Conservation (phyloP, 2,797 vertebrate genomes). For the Limosa lapponica region DNA sequence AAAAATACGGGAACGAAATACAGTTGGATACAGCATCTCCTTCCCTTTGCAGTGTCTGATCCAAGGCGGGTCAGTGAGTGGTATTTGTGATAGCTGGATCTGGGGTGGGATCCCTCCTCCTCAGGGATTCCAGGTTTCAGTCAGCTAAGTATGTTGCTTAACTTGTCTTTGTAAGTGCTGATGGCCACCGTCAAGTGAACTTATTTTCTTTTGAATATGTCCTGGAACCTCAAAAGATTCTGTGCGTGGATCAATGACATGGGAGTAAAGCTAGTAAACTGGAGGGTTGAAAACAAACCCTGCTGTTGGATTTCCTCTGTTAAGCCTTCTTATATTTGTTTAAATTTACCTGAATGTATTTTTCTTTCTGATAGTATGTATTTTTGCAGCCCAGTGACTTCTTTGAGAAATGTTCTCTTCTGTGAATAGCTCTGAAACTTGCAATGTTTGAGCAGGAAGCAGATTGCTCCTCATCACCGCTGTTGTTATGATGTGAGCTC, state of each 20-base stretch:
- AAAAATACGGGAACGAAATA: background rate
- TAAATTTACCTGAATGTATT: background rate
- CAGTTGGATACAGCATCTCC: too few relatives aligned
- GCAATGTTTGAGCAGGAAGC: fast-evolving
- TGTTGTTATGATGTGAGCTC: background rate
- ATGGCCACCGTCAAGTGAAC: background rate
- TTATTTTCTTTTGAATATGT: fast-evolving
- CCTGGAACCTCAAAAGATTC: background rate
- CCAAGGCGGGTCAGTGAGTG: fast-evolving
- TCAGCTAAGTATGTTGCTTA: background rate
- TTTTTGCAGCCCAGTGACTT: background rate
- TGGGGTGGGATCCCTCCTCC: background rate
- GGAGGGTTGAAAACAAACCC: background rate
- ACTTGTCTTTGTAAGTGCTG: background rate
- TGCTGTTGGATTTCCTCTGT: fast-evolving
- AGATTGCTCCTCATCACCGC: fast-evolving
- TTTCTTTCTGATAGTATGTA: background rate
- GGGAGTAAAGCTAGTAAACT: too few relatives aligned
- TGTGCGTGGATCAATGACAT: fast-evolving
- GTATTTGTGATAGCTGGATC: background rate
- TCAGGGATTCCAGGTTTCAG: background rate
- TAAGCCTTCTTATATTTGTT: background rate
- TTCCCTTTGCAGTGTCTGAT: background rate
- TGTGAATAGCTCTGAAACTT: fast-evolving
- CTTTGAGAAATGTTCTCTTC: fast-evolving